Evolutionary conservation across 92 coral and sea anemone genomes (phyloP).

Genomic region (Epizoanthus rinbou): DNA sequence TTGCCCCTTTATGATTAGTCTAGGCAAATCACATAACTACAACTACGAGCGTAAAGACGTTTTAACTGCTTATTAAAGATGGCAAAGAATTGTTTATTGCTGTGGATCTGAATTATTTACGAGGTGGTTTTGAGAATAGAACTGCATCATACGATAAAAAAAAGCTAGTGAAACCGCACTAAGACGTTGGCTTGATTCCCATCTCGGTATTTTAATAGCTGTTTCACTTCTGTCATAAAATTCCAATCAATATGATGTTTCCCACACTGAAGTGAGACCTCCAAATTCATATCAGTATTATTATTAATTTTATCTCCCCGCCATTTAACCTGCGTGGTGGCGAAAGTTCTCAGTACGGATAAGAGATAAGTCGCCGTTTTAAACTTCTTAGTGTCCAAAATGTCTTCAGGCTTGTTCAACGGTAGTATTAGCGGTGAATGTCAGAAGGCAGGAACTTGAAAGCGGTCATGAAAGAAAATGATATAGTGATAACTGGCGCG

Average conservation of each 20-base stretch:
- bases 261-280: conserved; percentile 9
- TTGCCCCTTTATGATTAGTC: conserved; percentile 22
- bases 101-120: conserved; percentile 29
- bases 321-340: neutral
- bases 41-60: neutral
- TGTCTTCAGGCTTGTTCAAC: conserved; percentile 45
- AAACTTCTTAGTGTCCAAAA: conserved; percentile 39
- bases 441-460: conserved; percentile 58
- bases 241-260: conserved; percentile 14
- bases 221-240: neutral
- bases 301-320: neutral
- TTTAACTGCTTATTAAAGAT: neutral
- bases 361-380: conserved; percentile 28
- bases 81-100: conserved; percentile 5
- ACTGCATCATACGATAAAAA: conserved; percentile 2
- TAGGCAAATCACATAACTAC: conserved; percentile 10
- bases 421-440: conserved; percentile 41
- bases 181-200: neutral
- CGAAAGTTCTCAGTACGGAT: conserved; percentile 9
- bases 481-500: conserved; percentile 67
- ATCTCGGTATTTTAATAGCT: conserved; percentile 18
- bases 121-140: conserved; percentile 7
- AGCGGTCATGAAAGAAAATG: conserved; percentile 54
- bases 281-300: neutral
- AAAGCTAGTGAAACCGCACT: conserved; percentile 20